These are phyloP conservation scores for Albula goreensis DNA, from an alignment of 2,113 vertebrate species.

Conservation along the genomic window DNA sequence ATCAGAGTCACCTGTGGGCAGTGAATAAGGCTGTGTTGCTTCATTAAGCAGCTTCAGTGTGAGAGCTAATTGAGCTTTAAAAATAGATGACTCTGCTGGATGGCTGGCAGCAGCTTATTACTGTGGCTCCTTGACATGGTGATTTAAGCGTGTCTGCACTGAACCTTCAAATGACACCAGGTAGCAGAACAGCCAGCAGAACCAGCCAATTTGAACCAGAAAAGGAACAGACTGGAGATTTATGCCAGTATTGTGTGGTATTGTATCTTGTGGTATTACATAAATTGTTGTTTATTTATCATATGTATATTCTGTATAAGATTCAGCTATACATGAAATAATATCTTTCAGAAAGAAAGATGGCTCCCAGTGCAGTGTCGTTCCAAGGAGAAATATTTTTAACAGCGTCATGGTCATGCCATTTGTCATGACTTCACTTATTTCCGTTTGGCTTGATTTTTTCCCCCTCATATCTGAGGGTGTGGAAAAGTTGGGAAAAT, in stretches of 20 bases:
- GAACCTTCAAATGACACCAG: background rate
- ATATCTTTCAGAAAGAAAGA: no score
- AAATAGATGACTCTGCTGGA: background rate
- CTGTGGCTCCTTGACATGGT: background rate
- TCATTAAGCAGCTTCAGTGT: background rate
- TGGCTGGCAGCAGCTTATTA: background rate
- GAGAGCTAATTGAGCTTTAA: background rate
- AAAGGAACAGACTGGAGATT: background rate
- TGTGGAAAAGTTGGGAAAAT: no score
- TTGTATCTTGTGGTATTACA: background rate
- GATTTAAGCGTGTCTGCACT: background rate
- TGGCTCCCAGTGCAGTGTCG: no score
- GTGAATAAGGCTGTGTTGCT: background rate
- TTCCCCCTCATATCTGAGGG: no score
- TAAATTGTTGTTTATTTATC: background rate
- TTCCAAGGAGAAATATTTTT: no score
- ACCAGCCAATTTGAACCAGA: background rate
- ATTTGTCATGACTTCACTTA: no score
- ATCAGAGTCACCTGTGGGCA: no score
- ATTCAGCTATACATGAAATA: no score
- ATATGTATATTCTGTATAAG: no score
- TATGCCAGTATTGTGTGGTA: background rate
- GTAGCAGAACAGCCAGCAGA: background rate
- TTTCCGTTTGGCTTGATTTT: no score
- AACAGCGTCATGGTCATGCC: no score